These are phyloP conservation scores for Xiphias gladius DNA, from an alignment of 2,113 vertebrate genomes.

Conservation along the genomic window DNA sequence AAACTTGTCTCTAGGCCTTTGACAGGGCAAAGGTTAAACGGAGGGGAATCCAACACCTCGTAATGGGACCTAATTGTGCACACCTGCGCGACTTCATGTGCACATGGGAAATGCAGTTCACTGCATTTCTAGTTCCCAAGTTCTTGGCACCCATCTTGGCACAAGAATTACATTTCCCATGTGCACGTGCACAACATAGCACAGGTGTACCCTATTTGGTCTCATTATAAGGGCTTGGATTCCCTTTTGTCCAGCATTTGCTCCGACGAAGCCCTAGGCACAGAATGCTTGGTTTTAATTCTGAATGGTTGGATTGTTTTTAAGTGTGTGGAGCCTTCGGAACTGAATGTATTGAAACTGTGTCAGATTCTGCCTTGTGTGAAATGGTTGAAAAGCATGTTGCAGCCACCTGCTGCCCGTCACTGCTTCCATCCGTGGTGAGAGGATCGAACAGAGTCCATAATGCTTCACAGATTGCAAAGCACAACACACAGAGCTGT, in stretches of 20 bases:
- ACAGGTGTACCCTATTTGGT: background rate
- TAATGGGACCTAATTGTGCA: background rate
- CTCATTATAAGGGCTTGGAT: background rate
- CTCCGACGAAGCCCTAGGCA: background rate
- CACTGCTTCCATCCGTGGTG: slow-evolving; percentile 29
- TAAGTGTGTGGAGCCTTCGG: background rate
- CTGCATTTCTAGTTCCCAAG: background rate
- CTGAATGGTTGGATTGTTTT: background rate
- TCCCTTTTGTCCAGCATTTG: background rate
- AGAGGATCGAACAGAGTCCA: slow-evolving; percentile 39
- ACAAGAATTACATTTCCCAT: background rate
- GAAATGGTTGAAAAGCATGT: slow-evolving; percentile 40
- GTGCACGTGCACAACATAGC: background rate
- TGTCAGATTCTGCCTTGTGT: slow-evolving; percentile 51
- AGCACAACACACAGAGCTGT: slow-evolving; percentile 30
- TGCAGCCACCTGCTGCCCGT: slow-evolving; percentile 63
- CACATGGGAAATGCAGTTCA: background rate
- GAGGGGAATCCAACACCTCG: too few species aligned
- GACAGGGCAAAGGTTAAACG: too few species aligned
- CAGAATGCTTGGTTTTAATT: background rate
- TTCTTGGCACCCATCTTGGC: background rate
- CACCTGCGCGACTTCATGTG: background rate
- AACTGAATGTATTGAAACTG: slow-evolving; percentile 34
- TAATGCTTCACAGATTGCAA: slow-evolving; percentile 44
- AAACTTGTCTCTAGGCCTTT: background rate